Evolutionary conservation across 2,113 vertebrate genomes (phyloP).

Genomic region (Vidua chalybeata): DNA sequence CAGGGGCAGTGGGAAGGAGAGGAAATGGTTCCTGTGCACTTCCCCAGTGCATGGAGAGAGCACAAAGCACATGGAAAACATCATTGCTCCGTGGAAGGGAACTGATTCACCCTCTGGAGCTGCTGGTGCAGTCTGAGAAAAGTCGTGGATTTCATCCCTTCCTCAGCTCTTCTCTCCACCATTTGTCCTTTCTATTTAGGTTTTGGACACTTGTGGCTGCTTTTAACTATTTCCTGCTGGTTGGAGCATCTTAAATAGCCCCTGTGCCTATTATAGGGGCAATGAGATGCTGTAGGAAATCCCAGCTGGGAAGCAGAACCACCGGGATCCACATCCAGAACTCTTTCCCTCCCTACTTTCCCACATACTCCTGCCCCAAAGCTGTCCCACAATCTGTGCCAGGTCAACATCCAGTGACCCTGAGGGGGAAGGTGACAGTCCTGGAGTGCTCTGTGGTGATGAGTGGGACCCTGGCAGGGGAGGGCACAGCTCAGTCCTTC

Average conservation of each 20-base stretch:
- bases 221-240: neutral
- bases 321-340: neutral
- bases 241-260: neutral
- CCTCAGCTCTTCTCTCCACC: neutral
- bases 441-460: neutral
- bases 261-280: too few relatives aligned
- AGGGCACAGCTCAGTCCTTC: neutral
- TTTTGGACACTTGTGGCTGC: neutral
- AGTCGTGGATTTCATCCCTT: neutral
- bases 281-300: neutral
- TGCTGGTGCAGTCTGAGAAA: neutral
- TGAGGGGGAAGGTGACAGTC: neutral
- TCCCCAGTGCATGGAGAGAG: neutral
- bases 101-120: neutral
- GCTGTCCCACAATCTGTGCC: neutral
- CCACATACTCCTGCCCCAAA: neutral
- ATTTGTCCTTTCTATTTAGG: neutral
- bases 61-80: conserved; percentile 39
- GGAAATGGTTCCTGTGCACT: conserved; percentile 13
- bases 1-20: conserved; percentile 8
- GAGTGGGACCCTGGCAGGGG: neutral
- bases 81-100: neutral
- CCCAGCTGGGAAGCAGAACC: neutral
- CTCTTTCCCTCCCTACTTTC: neutral
- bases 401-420: neutral